These are phyloP conservation scores for Amphiduros pacificus DNA, from an alignment of 2,888 invertebrate species.

Conservation along the genomic window DNA sequence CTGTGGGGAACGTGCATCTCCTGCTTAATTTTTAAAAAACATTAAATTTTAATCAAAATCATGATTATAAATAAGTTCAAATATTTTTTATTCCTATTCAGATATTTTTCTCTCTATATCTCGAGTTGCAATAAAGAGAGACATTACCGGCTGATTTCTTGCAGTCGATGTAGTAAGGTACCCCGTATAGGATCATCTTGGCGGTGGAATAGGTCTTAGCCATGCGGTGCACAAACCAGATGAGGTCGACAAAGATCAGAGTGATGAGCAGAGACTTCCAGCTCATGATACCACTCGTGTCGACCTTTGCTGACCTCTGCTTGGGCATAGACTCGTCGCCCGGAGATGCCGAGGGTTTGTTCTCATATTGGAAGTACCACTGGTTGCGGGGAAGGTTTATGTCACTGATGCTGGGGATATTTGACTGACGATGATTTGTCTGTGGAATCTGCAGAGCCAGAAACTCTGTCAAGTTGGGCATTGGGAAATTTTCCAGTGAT, in stretches of 20 bases:
- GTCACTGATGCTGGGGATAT: slow-evolving; percentile 27
- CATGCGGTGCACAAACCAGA: slow-evolving; percentile 53
- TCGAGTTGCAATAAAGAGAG: too few species aligned
- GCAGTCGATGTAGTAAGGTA: slow-evolving; percentile 52
- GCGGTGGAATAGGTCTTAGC: slow-evolving; percentile 49
- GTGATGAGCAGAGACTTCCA: slow-evolving; percentile 34
- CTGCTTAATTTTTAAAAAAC: too few species aligned
- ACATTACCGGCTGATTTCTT: slow-evolving; percentile 30
- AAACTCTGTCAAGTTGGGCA: slow-evolving; percentile 33
- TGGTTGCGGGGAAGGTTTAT: slow-evolving; percentile 33
- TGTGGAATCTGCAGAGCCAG: slow-evolving; percentile 28
- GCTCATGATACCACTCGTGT: slow-evolving; percentile 23
- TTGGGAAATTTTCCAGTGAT: slow-evolving; percentile 32
- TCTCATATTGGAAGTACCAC: slow-evolving; percentile 35
- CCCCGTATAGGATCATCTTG: slow-evolving; percentile 51
- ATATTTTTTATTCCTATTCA: too few species aligned
- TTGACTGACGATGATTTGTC: slow-evolving; percentile 21
- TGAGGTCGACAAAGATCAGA: slow-evolving; percentile 46
- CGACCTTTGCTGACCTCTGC: slow-evolving; percentile 3
- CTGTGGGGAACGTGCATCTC: slow-evolving; percentile 13
- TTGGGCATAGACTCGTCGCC: background rate
- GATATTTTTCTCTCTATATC: too few species aligned
- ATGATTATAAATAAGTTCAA: too few species aligned
- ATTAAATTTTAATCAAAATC: too few species aligned
- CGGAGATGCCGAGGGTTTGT: slow-evolving; percentile 13